Base-by-base conservation (phyloP, 2,797 vertebrate genomes). In the Paramormyrops hopkinsi region DNA sequence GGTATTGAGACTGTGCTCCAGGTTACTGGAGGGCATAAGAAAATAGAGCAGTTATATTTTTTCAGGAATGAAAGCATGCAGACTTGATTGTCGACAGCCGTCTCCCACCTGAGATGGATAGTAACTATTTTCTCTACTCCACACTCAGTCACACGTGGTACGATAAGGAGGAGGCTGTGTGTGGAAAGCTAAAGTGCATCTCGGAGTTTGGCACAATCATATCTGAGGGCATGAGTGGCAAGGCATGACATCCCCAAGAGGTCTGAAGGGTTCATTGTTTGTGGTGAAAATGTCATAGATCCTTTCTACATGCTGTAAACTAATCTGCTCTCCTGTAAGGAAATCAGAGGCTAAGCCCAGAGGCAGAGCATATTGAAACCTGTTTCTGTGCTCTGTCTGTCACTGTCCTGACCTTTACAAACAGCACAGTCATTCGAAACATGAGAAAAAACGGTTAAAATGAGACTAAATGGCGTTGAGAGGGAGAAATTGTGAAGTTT, bases 211-310 rank as follows among this genome's bases (percentile, higher is more conserved):
- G 87, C 46, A 48, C 86, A 84, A 17, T 90, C 79, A 69, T 85
- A 90, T 88, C 59, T 44, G 46, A 50, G 56, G 62, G 59, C 87
- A 54, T 54, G 54, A 59, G 89, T 88, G 59, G 53, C 87, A 65
- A 48, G 9, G 56, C 9, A 19, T 84, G 54, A 51, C 46, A 85
- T 90, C 44, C 79, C 86, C 54, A 46, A 69, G 87, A 86, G 91
- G 69, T 65, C 65, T 48, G 33, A 87, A 83, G 51, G 73, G 29
- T 51, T 51, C 17, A 88, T 85, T 91, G 79, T 85, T 83, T 89
- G 88, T 89, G 89, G 86, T 69, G 87, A 89, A 91, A 92, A 92
- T 91, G 89, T 92, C 89, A 53, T 62, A 50, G 84, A 85, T 90
- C 90, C 89, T 90, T 91, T 90, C 86, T 88, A 82, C 79, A 69